A percentile compares a stretch with the other conserved stretches of the same genome.
Conservation (phyloP, 2,797 vertebrate species). For the Silurus aristotelis region DNA sequence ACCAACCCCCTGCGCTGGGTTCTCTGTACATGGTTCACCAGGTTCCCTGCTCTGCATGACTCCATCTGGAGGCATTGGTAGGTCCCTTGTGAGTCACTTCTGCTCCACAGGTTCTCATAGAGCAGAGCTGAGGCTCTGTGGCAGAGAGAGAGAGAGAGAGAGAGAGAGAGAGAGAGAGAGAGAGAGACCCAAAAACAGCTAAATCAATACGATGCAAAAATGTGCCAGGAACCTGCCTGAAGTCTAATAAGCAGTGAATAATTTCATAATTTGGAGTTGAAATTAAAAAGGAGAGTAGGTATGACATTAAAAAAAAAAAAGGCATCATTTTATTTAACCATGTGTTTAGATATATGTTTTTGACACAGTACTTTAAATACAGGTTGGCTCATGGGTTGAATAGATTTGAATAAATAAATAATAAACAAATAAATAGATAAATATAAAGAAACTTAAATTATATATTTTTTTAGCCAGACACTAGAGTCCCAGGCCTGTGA, state of each 20-base stretch:
- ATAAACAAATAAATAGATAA: neutral
- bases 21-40: slow-evolving; percentile 82
- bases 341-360: neutral
- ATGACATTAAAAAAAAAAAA: too few species aligned
- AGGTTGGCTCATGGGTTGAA: neutral
- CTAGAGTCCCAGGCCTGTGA: slow-evolving; percentile 12
- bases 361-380: neutral
- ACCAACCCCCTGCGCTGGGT: slow-evolving; percentile 61
- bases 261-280: neutral
- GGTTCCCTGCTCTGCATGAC: slow-evolving; percentile 82
- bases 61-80: slow-evolving; percentile 81
- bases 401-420: neutral
- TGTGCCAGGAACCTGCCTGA: neutral
- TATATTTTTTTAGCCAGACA: neutral
- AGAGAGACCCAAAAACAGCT: neutral
- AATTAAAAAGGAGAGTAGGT: neutral
- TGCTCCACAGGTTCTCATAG: slow-evolving; percentile 31
- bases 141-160: slow-evolving; percentile 3
- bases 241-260: neutral
- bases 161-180: neutral
- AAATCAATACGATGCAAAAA: neutral
- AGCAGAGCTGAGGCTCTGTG: slow-evolving; percentile 21
- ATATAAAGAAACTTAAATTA: neutral
- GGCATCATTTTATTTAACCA: neutral
- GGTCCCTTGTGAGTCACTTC: slow-evolving; percentile 64